Conservation (phyloP, 2,888 invertebrate genomes). For the Cantharis rufa region DNA sequence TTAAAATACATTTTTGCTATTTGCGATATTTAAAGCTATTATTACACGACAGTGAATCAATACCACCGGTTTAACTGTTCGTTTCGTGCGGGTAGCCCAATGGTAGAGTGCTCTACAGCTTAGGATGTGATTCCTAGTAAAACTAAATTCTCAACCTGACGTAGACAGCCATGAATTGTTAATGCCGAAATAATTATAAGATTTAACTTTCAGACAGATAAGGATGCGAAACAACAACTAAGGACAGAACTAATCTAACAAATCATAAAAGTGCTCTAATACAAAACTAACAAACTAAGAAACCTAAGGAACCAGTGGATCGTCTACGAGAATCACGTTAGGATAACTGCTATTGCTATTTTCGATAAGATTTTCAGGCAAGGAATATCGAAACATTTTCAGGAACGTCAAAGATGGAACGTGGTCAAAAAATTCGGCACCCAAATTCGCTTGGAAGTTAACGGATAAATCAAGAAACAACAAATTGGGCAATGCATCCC, state of each 20-base stretch:
- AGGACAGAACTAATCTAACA: too few relatives aligned
- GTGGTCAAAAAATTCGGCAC: background rate
- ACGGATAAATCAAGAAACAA: background rate
- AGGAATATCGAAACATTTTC: background rate
- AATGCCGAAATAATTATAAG: too few relatives aligned
- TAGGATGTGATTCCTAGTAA: too few relatives aligned
- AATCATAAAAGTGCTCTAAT: background rate
- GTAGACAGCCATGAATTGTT: too few relatives aligned
- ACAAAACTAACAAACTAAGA: background rate
- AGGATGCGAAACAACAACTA: too few relatives aligned
- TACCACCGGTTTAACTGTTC: background rate
- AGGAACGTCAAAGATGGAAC: background rate
- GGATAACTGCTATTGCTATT: background rate
- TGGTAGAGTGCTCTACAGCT: too few relatives aligned
- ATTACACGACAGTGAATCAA: background rate
- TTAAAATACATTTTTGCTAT: background rate
- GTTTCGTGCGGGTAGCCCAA: background rate
- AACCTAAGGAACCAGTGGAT: slow-evolving; percentile 2
- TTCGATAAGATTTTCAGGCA: background rate
- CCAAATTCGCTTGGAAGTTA: background rate
- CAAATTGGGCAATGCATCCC: background rate
- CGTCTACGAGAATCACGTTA: slow-evolving; percentile 1
- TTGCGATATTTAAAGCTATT: background rate
- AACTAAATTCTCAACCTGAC: too few relatives aligned
- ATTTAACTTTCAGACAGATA: too few relatives aligned